phyloP scores from a whole-genome alignment of 2,888 invertebrate species.

The Idaea dimidiata region DNA sequence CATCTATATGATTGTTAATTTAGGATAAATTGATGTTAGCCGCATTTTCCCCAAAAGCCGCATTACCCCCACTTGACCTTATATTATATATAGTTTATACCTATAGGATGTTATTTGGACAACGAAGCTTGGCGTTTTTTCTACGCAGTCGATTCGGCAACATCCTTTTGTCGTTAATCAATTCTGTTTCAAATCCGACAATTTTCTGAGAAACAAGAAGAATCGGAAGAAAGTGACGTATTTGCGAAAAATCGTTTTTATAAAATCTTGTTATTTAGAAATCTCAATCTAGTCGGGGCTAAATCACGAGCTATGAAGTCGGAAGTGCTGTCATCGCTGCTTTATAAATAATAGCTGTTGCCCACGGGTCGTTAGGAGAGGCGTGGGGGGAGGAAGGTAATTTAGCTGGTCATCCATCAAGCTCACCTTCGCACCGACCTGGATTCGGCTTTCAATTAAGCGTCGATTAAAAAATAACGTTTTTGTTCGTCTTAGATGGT shows the following conservation, averaged over 20 bases:
- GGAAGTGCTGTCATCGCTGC: slow-evolving; percentile 71
- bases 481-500: neutral
- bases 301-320: slow-evolving; percentile 60
- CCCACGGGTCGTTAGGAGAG: slow-evolving; percentile 61
- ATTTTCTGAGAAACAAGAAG: neutral
- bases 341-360: slow-evolving; percentile 70
- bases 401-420: slow-evolving; percentile 72
- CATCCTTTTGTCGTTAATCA: neutral
- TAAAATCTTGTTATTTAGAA: slow-evolving; percentile 29
- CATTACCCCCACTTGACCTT: no score
- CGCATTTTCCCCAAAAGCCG: no score
- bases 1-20: no score
- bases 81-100: no score
- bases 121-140: neutral
- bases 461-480: slow-evolving; percentile 3
- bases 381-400: slow-evolving; percentile 45
- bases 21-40: no score
- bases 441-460: slow-evolving; percentile 65
- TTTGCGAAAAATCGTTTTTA: neutral
- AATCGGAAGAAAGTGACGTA: neutral
- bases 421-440: slow-evolving; percentile 61
- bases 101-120: neutral
- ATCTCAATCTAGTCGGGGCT: slow-evolving; percentile 47
- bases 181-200: neutral
- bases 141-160: neutral